Conservation (phyloP, 2,888 invertebrate genomes). For the Lasioglossum villosulum region DNA sequence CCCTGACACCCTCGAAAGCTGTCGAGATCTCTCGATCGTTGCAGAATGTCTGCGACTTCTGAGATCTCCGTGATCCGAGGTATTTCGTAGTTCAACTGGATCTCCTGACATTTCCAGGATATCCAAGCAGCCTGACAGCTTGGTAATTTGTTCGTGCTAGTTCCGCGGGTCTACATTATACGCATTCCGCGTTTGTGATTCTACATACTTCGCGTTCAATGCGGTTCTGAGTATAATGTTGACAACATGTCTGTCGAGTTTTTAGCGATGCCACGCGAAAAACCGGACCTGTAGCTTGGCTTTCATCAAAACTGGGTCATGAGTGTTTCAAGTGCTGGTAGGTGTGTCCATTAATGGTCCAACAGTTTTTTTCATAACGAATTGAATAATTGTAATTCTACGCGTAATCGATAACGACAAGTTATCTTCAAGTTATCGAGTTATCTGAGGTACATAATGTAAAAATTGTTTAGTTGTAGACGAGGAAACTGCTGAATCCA, state of each 20-base stretch:
- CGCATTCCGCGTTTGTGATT: conserved; percentile 6
- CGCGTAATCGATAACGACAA: not conserved
- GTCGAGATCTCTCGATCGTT: not conserved
- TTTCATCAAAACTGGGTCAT: not conserved
- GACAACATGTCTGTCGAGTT: not conserved
- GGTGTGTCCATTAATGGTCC: not conserved
- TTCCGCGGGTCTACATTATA: not conserved
- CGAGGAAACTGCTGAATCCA: not conserved
- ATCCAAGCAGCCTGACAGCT: not conserved
- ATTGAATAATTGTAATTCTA: too few relatives aligned
- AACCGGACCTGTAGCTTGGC: not conserved
- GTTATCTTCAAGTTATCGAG: too few relatives aligned
- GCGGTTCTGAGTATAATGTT: not conserved
- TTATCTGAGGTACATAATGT: not conserved
- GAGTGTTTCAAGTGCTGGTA: not conserved
- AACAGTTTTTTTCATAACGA: too few relatives aligned
- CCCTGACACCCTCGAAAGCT: not conserved
- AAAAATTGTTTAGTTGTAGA: not conserved
- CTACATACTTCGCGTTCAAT: not conserved
- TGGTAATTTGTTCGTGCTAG: conserved; percentile 1
- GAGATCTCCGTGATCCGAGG: not conserved
- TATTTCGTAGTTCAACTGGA: not conserved
- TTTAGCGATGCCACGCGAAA: not conserved
- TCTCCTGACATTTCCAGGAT: not conserved
- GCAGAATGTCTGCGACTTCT: conserved; percentile 9